Evolutionary conservation across 92 coral and sea anemone species (phyloP).

Genomic region (Palythoa caribaeorum): DNA sequence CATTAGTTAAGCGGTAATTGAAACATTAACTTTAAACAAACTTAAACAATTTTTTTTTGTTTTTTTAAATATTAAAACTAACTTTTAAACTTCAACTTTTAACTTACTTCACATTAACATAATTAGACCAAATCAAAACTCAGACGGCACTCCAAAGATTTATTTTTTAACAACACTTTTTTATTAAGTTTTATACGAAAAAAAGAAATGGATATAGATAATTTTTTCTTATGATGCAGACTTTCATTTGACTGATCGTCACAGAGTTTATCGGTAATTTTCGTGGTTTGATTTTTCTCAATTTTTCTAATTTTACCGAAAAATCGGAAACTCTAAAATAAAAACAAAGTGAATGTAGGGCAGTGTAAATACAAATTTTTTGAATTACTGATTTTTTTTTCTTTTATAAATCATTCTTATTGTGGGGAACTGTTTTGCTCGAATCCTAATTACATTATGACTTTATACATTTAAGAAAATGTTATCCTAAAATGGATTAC

Average conservation of each 20-base stretch:
- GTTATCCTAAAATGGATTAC: not conserved
- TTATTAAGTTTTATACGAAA: not conserved
- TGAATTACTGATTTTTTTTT: not conserved
- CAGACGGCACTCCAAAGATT: not conserved
- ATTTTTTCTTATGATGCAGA: too few species aligned
- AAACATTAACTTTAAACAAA: not conserved
- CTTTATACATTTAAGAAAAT: not conserved
- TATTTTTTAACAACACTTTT: too few species aligned
- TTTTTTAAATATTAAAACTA: not conserved
- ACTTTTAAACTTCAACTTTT: not conserved
- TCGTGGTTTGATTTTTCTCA: too few species aligned
- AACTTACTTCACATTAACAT: conserved; percentile 1
- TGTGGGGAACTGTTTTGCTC: not conserved
- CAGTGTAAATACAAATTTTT: not conserved
- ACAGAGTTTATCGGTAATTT: too few species aligned
- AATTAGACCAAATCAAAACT: conserved; percentile 27
- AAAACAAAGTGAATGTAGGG: not conserved
- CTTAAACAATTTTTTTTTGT: not conserved
- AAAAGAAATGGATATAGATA: not conserved
- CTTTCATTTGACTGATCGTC: too few species aligned
- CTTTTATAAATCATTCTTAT: not conserved
- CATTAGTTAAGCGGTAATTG: not conserved
- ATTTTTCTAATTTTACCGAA: not conserved
- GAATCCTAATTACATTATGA: not conserved
- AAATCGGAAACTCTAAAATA: not conserved